Evolutionary conservation across 2,113 vertebrate species (phyloP), one percentile per base, ranked within the genome.

Genomic region (Misgurnus anguillicaudatus): DNA sequence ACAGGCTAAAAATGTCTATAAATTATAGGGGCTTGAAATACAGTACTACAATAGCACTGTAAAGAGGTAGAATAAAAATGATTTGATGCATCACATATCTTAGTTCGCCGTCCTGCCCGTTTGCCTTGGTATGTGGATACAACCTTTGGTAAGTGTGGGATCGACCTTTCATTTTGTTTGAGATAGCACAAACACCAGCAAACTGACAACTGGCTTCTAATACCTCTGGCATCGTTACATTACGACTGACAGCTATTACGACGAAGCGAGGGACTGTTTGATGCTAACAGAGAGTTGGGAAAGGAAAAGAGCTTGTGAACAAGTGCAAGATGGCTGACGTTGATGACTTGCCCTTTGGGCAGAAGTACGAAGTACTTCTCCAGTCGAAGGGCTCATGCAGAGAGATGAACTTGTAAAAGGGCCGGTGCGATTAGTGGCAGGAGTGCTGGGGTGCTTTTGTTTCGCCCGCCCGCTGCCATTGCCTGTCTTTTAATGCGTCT

Each of bases 321-420:
- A 19, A 53, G 11, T 11, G 5, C 60, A 71, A 73, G 60, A 60
- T 61, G 70, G 62, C 19, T 80, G 73, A 9, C 64, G 68, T 73
- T 61, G 78, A 81, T 61, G 76, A 9, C 62, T 70, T 77, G 80
- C 79, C 78, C 79, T 78, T 83, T 61, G 78, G 78, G 85, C 57
- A 75, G 80, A 80, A 63, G 69, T 57, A 39, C 77, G 74, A 82
- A 55, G 24, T 31, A 31, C 79, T 83, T 70, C 45, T 76, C 66
- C 24, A 60, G 76, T 83, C 61, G 71, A 77, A 69, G 82, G 3
- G 58, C 70, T 73, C 80, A 84, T 38, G 72, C 77, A 74, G 81
- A 71, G 78, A 86, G 63, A 85, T 80, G 77, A 87, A 84, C 78
- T 80, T 85, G 80, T 79, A 81, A 81, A 82, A 75, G 64, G 72